Evolutionary conservation across 2,113 vertebrate species (phyloP).

Genomic region (Numenius arquata): DNA sequence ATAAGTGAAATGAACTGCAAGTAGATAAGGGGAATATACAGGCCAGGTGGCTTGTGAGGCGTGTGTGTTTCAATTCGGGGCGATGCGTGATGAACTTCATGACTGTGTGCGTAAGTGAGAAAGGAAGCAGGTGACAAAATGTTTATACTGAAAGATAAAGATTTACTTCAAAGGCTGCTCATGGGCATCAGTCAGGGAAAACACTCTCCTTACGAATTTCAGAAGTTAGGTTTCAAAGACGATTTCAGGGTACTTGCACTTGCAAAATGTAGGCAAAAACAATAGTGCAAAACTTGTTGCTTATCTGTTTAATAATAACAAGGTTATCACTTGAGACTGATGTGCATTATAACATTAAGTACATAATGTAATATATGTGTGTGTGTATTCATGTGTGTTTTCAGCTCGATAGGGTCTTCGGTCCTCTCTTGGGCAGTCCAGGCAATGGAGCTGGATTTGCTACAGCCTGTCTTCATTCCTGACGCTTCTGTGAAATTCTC

Average conservation of each 20-base stretch:
- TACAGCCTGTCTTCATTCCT: not conserved
- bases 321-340: not conserved
- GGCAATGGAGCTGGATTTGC: not conserved
- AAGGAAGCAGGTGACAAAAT: not conserved
- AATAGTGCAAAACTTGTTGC: not conserved
- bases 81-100: not conserved
- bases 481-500: not conserved
- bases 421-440: not conserved
- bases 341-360: not conserved
- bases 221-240: not conserved
- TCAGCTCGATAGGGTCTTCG: not conserved
- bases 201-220: not conserved
- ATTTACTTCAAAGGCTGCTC: not conserved
- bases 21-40: not conserved
- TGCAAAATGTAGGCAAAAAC: not conserved
- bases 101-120: not conserved
- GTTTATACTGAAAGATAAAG: not conserved
- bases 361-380: accelerated
- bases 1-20: not conserved
- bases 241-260: not conserved
- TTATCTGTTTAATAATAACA: not conserved
- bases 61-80: not conserved
- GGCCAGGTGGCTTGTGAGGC: not conserved
- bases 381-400: not conserved
- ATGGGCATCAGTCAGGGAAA: not conserved